Percentiles rank a stretch among this genome's conserved stretches.
Evolutionary conservation across 2,113 vertebrate species (phyloP).

Genomic region (Myotis davidii): DNA sequence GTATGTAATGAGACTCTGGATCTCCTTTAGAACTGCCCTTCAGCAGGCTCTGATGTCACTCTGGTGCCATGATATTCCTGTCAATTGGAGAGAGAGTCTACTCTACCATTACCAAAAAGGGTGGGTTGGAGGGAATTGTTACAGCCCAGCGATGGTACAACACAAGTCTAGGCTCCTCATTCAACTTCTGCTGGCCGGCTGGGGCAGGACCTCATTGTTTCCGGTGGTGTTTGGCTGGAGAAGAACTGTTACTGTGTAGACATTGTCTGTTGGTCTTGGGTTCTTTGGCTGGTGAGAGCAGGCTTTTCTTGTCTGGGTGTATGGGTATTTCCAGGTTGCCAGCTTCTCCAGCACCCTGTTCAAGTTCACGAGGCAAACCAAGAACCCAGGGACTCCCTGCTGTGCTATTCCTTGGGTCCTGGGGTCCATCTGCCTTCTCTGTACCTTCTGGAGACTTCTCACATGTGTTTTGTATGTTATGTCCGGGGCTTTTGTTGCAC

Average conservation of each 20-base stretch:
- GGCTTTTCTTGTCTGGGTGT: neutral
- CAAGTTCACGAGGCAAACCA: neutral
- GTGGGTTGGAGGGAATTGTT: rapidly evolving
- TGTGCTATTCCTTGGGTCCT: rapidly evolving
- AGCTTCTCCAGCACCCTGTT: neutral
- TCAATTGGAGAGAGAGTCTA: rapidly evolving
- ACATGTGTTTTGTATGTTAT: rapidly evolving
- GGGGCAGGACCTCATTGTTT: neutral
- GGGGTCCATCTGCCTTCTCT: neutral
- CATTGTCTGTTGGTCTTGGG: neutral
- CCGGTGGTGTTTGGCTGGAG: neutral
- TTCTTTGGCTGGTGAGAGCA: neutral
- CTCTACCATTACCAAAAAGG: neutral
- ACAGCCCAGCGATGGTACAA: neutral
- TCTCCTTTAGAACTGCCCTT: neutral
- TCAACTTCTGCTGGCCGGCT: neutral
- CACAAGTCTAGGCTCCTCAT: neutral
- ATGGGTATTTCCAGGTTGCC: neutral
- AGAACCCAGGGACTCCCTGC: neutral
- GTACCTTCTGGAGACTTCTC: neutral
- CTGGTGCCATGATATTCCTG: neutral
- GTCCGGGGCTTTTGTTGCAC: neutral
- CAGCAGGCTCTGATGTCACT: neutral
- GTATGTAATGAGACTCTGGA: neutral
- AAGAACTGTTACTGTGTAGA: rapidly evolving